These are phyloP conservation scores for Nasonia vitripennis DNA, from an alignment of 1,140 invertebrate genomes.

Conservation along the genomic window DNA sequence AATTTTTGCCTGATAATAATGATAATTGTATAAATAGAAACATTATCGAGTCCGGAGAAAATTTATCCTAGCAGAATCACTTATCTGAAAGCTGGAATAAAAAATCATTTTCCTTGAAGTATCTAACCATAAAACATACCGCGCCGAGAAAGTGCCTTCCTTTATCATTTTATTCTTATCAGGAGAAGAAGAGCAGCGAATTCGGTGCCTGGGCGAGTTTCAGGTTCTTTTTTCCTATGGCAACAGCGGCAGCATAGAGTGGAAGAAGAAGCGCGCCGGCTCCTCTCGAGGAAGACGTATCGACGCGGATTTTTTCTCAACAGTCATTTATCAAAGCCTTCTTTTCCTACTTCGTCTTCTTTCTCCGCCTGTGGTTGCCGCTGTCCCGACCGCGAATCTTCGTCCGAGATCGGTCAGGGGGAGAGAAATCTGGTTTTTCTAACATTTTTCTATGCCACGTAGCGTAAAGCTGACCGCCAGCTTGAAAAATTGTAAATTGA, in stretches of 20 bases:
- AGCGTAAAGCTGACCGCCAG: neutral
- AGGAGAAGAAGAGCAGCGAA: constrained; percentile 22
- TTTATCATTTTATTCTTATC: constrained; percentile 52
- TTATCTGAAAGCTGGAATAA: constrained; percentile 6
- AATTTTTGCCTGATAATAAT: neutral
- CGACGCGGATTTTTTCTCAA: constrained; percentile 70
- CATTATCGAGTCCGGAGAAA: neutral
- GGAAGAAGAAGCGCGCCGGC: neutral
- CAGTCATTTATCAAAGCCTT: constrained; percentile 73
- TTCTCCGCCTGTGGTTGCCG: constrained; percentile 46
- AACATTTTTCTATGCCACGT: constrained; percentile 25
- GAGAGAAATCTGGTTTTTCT: constrained; percentile 31
- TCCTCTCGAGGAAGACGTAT: constrained; percentile 72
- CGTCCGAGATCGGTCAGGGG: constrained; percentile 22
- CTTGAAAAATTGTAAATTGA: constrained; percentile 40
- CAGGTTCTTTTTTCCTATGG: constrained; percentile 32
- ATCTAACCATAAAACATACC: constrained; percentile 40
- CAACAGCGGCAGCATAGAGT: constrained; percentile 32
- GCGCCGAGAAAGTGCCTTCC: constrained; percentile 37
- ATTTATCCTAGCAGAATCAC: neutral
- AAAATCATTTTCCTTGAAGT: constrained; percentile 32
- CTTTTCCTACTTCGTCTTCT: constrained; percentile 58
- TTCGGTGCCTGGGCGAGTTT: constrained; percentile 12
- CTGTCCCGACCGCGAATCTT: constrained; percentile 24
- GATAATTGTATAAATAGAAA: neutral